Percentiles rank a stretch among this genome's conserved stretches.
phyloP scores from a whole-genome alignment of 2,797 vertebrate genomes.

The Mycteria americana region DNA sequence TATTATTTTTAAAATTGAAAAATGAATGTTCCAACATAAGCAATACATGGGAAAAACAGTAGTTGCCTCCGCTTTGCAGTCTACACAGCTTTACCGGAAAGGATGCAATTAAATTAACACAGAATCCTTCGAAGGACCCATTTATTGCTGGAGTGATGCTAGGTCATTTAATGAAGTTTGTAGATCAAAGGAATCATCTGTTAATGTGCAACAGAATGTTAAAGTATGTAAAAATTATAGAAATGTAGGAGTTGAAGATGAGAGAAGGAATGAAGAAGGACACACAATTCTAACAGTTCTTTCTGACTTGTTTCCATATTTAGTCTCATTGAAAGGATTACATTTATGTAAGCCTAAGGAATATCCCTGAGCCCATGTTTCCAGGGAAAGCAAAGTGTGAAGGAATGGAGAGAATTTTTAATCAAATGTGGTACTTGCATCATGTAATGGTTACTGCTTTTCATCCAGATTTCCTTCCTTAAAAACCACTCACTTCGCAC shows the following conservation, averaged over 20 bases:
- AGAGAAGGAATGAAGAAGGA: neutral
- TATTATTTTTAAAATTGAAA: neutral
- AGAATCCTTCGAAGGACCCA: neutral
- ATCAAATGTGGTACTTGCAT: neutral
- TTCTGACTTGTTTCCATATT: neutral
- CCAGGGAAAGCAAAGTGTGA: neutral
- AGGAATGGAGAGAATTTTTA: neutral
- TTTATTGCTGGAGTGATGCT: neutral
- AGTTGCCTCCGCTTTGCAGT: neutral
- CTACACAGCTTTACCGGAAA: neutral
- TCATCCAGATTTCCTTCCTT: neutral
- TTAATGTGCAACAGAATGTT: neutral
- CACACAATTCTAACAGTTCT: neutral
- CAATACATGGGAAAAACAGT: neutral
- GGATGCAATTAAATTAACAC: neutral
- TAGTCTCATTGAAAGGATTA: neutral
- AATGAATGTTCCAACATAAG: neutral
- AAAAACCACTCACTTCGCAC: neutral
- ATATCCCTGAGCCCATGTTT: neutral
- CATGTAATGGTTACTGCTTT: neutral
- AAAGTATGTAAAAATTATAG: neutral
- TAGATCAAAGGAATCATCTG: neutral
- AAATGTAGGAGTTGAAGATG: neutral
- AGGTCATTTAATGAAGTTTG: neutral
- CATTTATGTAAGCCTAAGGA: neutral